Evolutionary conservation across 2,113 vertebrate species (phyloP), one percentile per base, ranked within the genome.

Genomic region (Erpornis zantholeuca): DNA sequence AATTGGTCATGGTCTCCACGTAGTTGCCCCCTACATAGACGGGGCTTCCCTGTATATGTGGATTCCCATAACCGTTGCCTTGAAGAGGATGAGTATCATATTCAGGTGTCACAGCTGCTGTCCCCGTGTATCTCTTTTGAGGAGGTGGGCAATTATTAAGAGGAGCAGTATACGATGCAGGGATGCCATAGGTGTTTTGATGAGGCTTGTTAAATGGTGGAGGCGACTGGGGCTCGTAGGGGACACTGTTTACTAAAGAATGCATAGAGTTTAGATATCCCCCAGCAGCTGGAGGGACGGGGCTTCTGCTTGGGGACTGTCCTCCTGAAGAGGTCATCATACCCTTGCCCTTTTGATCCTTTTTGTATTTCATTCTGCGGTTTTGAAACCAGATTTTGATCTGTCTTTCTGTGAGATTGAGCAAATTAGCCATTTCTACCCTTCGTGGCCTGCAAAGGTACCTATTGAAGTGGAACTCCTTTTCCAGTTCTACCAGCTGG

Each of bases 331-430:
- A 99, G 47, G 99, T 99, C 98, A 99, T 98, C 99, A 99, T 99
- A 56, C 99, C 99, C 64, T 99, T 98, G 52, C 99, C 99, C 96
- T 99, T 99, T 96, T 99, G 99, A 98, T 99, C 99, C 97, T 99
- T 99, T 98, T 99, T 99, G 97, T 99, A 99, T 88, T 99, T 99
- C 99, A 99, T 99, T 96, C 99, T 98, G 85, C 99, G 99, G 95
- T 99, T 99, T 97, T 99, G 99, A 97, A 99, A 99, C 99, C 99
- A 99, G 96, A 99, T 99, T 98, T 99, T 99, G 95, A 99, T 99
- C 98, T 99, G 99, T 98, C 99, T 99, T 96, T 99, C 99, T 6
- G 99, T 99, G 95, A 99, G 99, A 97, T 99, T 99, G 91, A 99
- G 99, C 96, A 99, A 96, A 97, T 99, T 99, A 63, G 99, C 99